Base-by-base conservation (phyloP, 2,797 vertebrate genomes). In the Megalops cyprinoides region DNA sequence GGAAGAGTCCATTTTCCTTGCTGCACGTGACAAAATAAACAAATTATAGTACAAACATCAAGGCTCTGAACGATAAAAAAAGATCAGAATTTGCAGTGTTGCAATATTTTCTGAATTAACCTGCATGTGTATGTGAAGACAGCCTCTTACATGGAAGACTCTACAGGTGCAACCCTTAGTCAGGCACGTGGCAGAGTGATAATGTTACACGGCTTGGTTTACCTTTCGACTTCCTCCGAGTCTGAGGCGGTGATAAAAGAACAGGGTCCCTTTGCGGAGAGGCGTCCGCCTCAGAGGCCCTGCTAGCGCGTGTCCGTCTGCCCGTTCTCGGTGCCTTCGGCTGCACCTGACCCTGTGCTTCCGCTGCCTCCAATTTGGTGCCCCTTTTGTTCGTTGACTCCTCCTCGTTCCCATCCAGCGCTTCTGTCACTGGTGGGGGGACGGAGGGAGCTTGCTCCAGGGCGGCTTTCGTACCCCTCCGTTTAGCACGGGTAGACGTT, bases 211-310 rank as follows among this genome's bases (percentile, higher is more conserved):
- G 55, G 0, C 0, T 0, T 9, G 80, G 48, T 28, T 85, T 77
- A 95, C 94, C 89, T 93, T 90, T 91, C 18, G 90, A 92, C 88
- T 82, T 89, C 81, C 86, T 89, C 53, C 89, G 93, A 78, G 91
- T 87, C 7, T 89, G 89, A 79, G 96, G 93, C 62, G 95, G 92
- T 18, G 96, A 95, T 88, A 96, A 96, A 78, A 92, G 87, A 83
- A 95, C 94, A 0, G 95, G 85, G 20, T 93, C 84, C 0, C 85
- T 87, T 76, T 84, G 90, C 79, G 91, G 87, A 81, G 85, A 51
- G 82, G 85, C 46, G 85, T 88, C 86, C 0, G 85, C 83, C 77
- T 93, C 90, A 1, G 86, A 83, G 44, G 82, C 81, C 77, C 88
- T 90, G 9, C 81, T 79, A 69, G 69, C 60, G 15, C 81, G 74